Evolutionary conservation across 2,888 invertebrate genomes (phyloP).

Genomic region (Protophormia terraenovae): DNA sequence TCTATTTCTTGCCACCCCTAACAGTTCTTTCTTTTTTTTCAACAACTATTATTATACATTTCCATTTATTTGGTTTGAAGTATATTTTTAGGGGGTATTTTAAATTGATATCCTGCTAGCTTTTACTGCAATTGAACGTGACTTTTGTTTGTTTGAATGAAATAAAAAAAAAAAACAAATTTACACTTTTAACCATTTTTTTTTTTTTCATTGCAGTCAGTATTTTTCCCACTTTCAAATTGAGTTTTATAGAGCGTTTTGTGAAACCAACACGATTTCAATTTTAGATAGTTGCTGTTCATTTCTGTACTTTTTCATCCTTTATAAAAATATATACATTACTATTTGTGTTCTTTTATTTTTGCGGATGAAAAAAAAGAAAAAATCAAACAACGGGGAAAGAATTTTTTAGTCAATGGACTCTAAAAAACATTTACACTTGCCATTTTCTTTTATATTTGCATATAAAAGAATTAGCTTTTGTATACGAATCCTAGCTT

Average conservation of each 20-base stretch:
- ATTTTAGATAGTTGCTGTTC: constrained; percentile 70
- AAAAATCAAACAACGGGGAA: too few species aligned
- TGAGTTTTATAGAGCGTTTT: constrained; percentile 32
- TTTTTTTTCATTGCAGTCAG: constrained; percentile 10
- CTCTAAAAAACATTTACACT: constrained; percentile 59
- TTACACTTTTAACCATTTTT: constrained; percentile 23
- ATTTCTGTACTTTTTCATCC: constrained; percentile 54
- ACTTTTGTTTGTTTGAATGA: constrained; percentile 58
- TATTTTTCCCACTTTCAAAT: constrained; percentile 3
- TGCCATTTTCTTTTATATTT: constrained; percentile 52
- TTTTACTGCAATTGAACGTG: constrained; percentile 64
- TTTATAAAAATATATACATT: constrained; percentile 28
- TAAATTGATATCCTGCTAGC: constrained; percentile 60
- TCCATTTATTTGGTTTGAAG: constrained; percentile 16
- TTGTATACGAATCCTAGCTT: background rate
- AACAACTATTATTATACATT: constrained; percentile 39
- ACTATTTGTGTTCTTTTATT: constrained; percentile 11
- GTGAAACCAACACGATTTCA: constrained; percentile 67
- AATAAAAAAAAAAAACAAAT: constrained; percentile 4
- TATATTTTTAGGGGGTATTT: constrained; percentile 32
- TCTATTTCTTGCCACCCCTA: background rate
- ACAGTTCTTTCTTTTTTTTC: background rate
- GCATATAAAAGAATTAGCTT: constrained; percentile 58
- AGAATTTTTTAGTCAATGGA: constrained; percentile 42
- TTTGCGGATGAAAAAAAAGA: background rate